Evolutionary conservation across 2,113 vertebrate genomes (phyloP).

Genomic region (Micronisus gabar): DNA sequence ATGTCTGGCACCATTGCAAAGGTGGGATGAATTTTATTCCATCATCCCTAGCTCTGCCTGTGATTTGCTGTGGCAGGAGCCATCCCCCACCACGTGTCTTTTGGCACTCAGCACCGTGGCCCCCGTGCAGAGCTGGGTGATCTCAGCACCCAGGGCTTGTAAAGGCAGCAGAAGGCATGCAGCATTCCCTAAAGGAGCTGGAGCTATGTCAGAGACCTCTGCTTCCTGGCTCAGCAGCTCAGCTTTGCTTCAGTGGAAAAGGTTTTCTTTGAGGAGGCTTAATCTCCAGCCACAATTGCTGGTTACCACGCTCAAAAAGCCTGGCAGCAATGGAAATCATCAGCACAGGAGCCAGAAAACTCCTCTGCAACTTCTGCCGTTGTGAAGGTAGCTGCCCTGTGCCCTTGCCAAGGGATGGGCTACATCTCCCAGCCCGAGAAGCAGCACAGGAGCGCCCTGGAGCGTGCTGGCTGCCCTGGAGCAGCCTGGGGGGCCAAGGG

Average conservation of each 20-base stretch:
- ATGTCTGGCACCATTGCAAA: accelerated
- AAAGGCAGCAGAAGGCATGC: neutral
- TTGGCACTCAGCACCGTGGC: neutral
- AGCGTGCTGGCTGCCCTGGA: neutral
- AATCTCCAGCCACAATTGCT: neutral
- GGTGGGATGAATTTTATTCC: neutral
- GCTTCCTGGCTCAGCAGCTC: neutral
- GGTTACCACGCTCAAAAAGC: neutral
- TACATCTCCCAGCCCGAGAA: neutral
- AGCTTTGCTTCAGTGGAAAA: neutral
- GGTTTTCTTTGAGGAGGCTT: neutral
- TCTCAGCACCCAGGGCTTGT: neutral
- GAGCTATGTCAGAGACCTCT: neutral
- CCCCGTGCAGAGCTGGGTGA: neutral
- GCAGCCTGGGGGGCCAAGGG: neutral
- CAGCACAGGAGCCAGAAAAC: neutral
- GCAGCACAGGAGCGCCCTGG: too few species aligned
- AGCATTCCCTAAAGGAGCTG: neutral
- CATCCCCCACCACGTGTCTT: accelerated
- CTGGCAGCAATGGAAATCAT: neutral
- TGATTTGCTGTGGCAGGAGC: neutral
- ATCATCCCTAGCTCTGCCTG: neutral
- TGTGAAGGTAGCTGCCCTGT: neutral
- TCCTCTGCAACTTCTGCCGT: accelerated
- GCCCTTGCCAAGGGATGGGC: too few species aligned